Conservation (phyloP, 2,888 invertebrate species). For the Polydrusus cervinus region DNA sequence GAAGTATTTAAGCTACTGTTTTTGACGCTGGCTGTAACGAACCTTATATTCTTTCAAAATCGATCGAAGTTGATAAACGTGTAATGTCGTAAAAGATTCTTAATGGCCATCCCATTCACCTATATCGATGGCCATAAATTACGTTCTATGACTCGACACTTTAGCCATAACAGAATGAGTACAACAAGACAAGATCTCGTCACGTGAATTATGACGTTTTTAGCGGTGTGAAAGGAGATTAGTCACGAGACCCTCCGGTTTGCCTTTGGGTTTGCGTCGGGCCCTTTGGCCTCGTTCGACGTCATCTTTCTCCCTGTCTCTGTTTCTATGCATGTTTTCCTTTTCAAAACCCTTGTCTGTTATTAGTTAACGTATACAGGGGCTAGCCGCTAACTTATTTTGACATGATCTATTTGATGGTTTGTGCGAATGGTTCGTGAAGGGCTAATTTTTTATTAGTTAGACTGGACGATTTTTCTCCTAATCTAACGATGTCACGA, state of each 20-base stretch:
- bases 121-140: constrained; percentile 44
- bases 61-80: constrained; percentile 34
- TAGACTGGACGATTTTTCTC: too few relatives aligned
- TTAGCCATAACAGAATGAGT: constrained; percentile 47
- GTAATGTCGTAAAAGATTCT: constrained; percentile 13
- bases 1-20: too few relatives aligned
- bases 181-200: constrained; percentile 55
- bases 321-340: constrained; percentile 24
- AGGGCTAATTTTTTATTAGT: too few relatives aligned
- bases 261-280: constrained; percentile 48
- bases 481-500: too few relatives aligned
- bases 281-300: constrained; percentile 31
- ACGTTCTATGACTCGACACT: constrained; percentile 49
- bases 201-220: constrained; percentile 59
- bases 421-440: too few relatives aligned
- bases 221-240: constrained; percentile 60
- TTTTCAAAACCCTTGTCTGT: constrained; percentile 6
- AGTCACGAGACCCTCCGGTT: constrained; percentile 55
- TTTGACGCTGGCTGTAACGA: too few relatives aligned
- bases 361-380: constrained; percentile 22
- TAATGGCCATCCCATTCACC: constrained; percentile 35
- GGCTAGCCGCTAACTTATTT: background rate
- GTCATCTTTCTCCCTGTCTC: constrained; percentile 9
- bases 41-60: background rate
- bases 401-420: too few relatives aligned